Base-by-base conservation (phyloP, 2,888 invertebrate species). In the Dasypolia templi region DNA sequence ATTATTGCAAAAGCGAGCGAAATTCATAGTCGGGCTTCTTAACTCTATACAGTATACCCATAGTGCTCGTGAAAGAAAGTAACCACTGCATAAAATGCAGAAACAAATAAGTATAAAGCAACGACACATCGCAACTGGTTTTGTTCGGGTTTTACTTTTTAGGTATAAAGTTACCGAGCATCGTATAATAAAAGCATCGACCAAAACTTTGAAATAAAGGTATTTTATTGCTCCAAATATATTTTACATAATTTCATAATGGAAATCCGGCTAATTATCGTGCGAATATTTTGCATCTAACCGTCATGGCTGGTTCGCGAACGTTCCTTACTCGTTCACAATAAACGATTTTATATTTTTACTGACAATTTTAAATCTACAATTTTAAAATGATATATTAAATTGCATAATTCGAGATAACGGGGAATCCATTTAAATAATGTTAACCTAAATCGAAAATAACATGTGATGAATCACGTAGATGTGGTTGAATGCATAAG, bases 231-330 rank as follows among this genome's bases (percentile, higher is more conserved):
- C 77, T 81, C 84, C 77, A 70, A 88, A 85, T 86, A 83, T 86
- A 86, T 90, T 89, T 89, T 89, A 87, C 89, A 89, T 91, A 87
- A 83, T 89, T 89, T 89, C 84, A 86, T 89, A 90, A 91, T 87
- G 91, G 89, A 91, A 91, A 92, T 92, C 89, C 89, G 89, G 84
- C 79, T 91, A 91, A 93, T 93, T 91, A 92, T 84, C 83, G 84
- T 87, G 87, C 86, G 83, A 89, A 90, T 88, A 88, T 89, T 86
- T 87, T 87, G 84, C 86, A 85, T 85, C 85, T 85, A 86, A 82
- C 88, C 88, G 87, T 89, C 89, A 90, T 85, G 88, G 77, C 81
- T 84, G 76, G 74, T 72, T 75, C 78, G 79, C 81, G 63, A 79
- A 75, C 66, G 78, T 66, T 82, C 79, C 70, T 86, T 59, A 49